Evolutionary conservation across 2,888 invertebrate species (phyloP).

Genomic region (Callosobruchus maculatus): DNA sequence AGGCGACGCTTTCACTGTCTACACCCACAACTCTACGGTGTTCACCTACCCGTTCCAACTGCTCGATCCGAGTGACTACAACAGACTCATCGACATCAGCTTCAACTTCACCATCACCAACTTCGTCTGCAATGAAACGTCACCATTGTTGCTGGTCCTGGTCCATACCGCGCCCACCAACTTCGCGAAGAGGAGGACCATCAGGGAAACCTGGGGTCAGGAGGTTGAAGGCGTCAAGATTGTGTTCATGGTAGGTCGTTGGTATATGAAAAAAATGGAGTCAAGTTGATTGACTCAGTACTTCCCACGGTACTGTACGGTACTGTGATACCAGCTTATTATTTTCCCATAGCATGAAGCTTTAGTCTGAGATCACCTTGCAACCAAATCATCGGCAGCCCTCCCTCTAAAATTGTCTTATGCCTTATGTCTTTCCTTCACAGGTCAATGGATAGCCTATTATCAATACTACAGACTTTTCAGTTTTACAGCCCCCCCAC

Average conservation of each 20-base stretch:
- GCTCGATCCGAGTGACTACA: conserved; percentile 27
- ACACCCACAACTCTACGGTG: conserved; percentile 24
- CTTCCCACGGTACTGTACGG: too few relatives aligned
- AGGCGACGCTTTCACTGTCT: conserved; percentile 15
- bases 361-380: too few relatives aligned
- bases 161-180: conserved; percentile 69
- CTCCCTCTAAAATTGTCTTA: too few relatives aligned
- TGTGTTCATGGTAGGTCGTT: conserved; percentile 57
- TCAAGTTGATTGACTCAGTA: too few relatives aligned
- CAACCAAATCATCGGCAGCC: too few relatives aligned
- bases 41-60: conserved; percentile 25
- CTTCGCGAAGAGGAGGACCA: conserved; percentile 59
- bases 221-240: conserved; percentile 54
- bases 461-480: too few relatives aligned
- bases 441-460: too few relatives aligned
- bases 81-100: conserved; percentile 26
- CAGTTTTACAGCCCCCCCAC: too few relatives aligned
- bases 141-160: conserved; percentile 57
- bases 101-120: conserved; percentile 27
- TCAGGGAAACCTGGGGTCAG: conserved; percentile 73
- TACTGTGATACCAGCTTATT: too few relatives aligned
- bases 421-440: too few relatives aligned
- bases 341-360: too few relatives aligned
- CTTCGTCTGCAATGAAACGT: conserved; percentile 25
- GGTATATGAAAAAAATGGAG: too few relatives aligned